Conservation (phyloP, 2,113 vertebrate genomes). For the Hyperopisus bebe region DNA sequence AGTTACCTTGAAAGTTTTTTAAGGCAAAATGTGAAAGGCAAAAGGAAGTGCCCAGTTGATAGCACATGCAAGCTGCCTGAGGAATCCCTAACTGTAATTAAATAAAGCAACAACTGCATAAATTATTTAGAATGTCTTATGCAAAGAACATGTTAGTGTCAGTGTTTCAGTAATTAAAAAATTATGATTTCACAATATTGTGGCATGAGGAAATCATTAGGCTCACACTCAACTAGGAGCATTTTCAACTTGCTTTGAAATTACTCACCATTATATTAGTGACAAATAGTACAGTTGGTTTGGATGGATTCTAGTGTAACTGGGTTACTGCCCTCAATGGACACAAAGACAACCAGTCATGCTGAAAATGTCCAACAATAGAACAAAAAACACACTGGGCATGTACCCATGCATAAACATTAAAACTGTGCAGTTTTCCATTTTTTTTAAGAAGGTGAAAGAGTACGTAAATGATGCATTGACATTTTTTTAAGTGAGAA, state of each 20-base stretch:
- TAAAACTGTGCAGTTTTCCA: neutral
- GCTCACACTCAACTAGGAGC: too few species aligned
- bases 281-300: too few species aligned
- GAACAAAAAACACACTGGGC: neutral
- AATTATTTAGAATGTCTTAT: neutral
- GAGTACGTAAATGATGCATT: neutral
- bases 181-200: neutral
- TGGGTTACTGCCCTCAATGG: constrained; percentile 25
- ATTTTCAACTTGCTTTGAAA: too few species aligned
- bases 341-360: neutral
- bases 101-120: neutral
- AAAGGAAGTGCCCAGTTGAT: too few species aligned
- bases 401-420: neutral
- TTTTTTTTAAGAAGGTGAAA: neutral
- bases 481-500: neutral
- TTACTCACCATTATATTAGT: too few species aligned
- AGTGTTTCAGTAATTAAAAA: neutral
- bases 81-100: neutral
- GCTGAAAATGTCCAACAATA: constrained; percentile 15
- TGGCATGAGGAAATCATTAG: neutral
- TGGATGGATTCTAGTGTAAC: constrained; percentile 10
- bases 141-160: neutral
- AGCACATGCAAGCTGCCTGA: neutral
- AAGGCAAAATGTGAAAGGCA: too few species aligned
- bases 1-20: neutral